phyloP scores from a whole-genome alignment of 2,888 invertebrate species.

The Drosophila basisetae region DNA sequence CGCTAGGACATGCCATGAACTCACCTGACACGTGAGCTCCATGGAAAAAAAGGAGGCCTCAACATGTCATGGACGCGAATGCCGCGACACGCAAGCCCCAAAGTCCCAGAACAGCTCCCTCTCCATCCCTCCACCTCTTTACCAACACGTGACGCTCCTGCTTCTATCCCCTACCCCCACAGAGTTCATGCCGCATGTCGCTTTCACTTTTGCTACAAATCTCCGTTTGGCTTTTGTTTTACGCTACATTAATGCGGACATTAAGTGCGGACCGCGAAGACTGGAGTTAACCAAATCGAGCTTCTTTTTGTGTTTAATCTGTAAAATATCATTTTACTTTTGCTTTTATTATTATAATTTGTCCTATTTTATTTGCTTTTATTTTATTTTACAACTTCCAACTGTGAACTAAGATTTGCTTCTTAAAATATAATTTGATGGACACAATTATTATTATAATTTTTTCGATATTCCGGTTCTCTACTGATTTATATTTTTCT shows the following conservation, averaged over 20 bases:
- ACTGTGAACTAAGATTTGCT: not conserved
- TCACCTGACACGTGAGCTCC: constrained; percentile 75
- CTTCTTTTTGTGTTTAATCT: not conserved
- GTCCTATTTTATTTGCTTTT: not conserved
- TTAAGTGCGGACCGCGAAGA: constrained; percentile 42
- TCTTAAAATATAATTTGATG: not conserved
- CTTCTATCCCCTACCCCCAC: not conserved
- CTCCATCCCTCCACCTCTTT: not conserved
- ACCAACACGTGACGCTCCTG: constrained; percentile 3
- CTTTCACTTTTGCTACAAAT: constrained; percentile 60
- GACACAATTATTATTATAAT: too few species aligned
- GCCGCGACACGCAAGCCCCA: constrained; percentile 71
- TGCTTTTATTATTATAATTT: not conserved
- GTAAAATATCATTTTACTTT: not conserved
- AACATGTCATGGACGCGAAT: constrained; percentile 74
- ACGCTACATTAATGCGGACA: constrained; percentile 51
- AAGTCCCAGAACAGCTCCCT: constrained; percentile 31
- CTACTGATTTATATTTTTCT: not conserved
- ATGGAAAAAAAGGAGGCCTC: constrained; percentile 61
- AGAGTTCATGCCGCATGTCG: not conserved
- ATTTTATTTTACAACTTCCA: not conserved
- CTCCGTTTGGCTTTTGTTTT: constrained; percentile 36
- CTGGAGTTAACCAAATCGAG: constrained; percentile 4
- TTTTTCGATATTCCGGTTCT: not conserved
- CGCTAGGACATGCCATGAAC: constrained; percentile 28